Base-by-base conservation (phyloP, 1,140 invertebrate genomes). In the Melitaea cinxia region DNA sequence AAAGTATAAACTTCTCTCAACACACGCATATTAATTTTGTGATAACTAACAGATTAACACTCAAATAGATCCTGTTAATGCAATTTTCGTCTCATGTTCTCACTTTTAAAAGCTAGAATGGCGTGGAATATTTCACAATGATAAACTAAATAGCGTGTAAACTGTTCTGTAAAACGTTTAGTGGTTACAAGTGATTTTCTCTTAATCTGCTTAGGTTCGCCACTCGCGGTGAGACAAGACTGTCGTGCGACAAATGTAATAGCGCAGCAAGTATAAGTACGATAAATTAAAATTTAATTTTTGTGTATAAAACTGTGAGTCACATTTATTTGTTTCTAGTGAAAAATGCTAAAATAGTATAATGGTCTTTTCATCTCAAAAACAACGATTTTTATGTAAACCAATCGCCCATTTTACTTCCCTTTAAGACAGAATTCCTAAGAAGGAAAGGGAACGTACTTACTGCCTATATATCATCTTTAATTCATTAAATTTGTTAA, bases 51-150 rank as follows among this genome's bases (percentile, higher is more conserved):
- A 53, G 60, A 62, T 62, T 62, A 62, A 53, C 60, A 54, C 60
- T 62, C 55, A 49, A 42, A 12, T 59, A n/a, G 49, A 37, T 56
- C 49, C 56, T 33, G 65, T 68, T 57, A 30, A 52, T 57, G 55
- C 54, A 52, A 52, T 65, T 21, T 53, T 56, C 60, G 35, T 65
- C 45, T 45, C 50, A 33, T 35, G 33, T 68, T 68, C 19, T 42
- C 59, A 54, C 19, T 62, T 30, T 60, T 56, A 62, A 42, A 68
- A 45, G 54, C 49, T 24, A 52, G 26, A 62, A 57, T 35, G 28
- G 49, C 64, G 47, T 45, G 42, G 42, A 47, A 52, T 28, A 52
- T 54, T 63, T 65, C 54, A 57, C 62, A 65, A 57, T 50, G 57
- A 58, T 23, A 49, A 28, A 26, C 54, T 65, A 65, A 65, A 19